Base-by-base conservation (phyloP, 2,888 invertebrate genomes). In the Lasioglossum calceatum region DNA sequence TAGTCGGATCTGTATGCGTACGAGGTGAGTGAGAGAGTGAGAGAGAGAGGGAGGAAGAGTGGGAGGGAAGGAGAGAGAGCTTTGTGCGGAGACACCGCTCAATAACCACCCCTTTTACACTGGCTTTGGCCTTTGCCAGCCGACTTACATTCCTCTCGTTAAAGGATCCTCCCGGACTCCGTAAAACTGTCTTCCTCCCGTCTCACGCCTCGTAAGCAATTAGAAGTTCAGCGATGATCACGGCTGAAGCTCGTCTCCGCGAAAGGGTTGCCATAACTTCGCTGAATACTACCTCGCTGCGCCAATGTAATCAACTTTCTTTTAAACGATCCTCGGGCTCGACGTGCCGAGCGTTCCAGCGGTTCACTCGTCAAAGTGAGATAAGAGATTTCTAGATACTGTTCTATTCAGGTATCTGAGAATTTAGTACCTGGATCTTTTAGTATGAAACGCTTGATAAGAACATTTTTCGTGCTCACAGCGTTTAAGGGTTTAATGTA, bases 61-160 rank as follows among this genome's bases (percentile, higher is more conserved):
- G 58, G 10, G 58, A 10, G n/a, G 3, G 27, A 14, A 3, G 5
- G 61, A 61, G 61, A 14, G 61, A 27, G 91, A 90, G 93, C 89
- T 93, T 93, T 91, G 92, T 89, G 93, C 90, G 91, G 92, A 91
- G 92, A 91, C 90, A 87, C 89, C 91, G 93, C 91, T 93, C 93
- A 90, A 93, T 93, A 93, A 79, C 89, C 88, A 91, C 92, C 91
- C 92, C 90, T 91, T 61, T 92, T 91, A 90, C 91, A 84, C 90
- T 82, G 91, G 92, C 92, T 92, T 92, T 91, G 88, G 90, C 88
- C 89, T 92, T 93, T 92, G 90, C 91, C 90, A 90, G 87, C 86
- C 89, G 85, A 82, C 88, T 91, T 91, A 89, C 88, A 85, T 89
- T 91, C 74, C 78, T 84, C 86, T 83, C 84, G 84, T 86, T 85